phyloP scores from a whole-genome alignment of 1,140 invertebrate species.

The Chironomus striatipennis region DNA sequence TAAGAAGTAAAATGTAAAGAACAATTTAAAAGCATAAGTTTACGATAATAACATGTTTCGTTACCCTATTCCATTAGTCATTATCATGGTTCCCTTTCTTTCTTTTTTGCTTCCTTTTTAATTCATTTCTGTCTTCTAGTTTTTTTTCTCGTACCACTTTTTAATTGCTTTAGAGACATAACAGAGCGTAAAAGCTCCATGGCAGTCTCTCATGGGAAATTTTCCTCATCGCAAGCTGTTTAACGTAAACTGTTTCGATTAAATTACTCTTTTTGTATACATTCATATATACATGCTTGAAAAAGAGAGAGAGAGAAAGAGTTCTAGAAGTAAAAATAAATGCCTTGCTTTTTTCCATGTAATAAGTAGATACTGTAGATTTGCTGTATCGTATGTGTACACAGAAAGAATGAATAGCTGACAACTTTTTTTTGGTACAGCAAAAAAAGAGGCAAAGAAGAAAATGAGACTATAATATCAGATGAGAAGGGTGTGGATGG shows the following conservation, averaged over 20 bases:
- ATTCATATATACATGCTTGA: not conserved
- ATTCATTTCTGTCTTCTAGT: not conserved
- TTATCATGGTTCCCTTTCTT: no score
- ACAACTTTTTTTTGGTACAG: no score
- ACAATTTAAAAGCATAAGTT: no score
- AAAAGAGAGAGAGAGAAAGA: not conserved
- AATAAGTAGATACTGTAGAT: no score
- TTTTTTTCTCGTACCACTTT: not conserved
- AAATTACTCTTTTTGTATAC: not conserved
- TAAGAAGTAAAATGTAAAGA: no score
- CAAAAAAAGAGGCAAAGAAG: no score
- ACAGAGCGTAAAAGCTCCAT: not conserved
- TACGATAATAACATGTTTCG: conserved; percentile 8
- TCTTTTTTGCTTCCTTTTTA: not conserved
- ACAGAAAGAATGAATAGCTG: no score
- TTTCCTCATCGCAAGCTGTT: not conserved
- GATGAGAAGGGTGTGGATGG: no score
- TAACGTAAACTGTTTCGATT: conserved; percentile 2
- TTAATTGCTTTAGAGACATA: conserved; percentile 5
- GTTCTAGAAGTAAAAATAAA: not conserved
- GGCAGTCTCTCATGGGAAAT: not conserved
- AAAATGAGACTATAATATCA: no score
- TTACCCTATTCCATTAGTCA: not conserved
- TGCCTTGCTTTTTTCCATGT: no score
- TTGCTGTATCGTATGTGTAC: no score